Base-by-base conservation (phyloP, 2,797 vertebrate species). In the Argyrosomus regius region DNA sequence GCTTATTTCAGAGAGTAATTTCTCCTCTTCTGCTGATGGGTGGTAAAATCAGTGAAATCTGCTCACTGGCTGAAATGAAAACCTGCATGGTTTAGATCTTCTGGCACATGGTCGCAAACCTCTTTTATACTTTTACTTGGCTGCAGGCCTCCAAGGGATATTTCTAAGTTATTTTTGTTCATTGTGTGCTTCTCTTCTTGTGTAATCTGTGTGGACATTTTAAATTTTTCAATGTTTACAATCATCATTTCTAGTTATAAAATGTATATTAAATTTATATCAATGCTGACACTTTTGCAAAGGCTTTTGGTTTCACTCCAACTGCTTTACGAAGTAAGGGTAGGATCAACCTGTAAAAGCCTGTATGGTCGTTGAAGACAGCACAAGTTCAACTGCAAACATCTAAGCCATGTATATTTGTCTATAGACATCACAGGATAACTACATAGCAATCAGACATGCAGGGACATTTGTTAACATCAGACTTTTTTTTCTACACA, bases 1-100 rank as follows among this genome's bases (percentile, higher is more conserved):
- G 24, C 43, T 64, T 62, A 68, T 72, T 67, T 75, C 26, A 70
- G 24, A 60, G 46, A 72, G 31, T 16, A 24, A 41, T 63, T 59
- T 45, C 31, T 77, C 46, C 5, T 58, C 26, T 48, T 49, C 43
- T 59, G 50, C 14, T 46, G 20, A 43, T 18, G 5, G 69, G 18
- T 56, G 71, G 67, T 28, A 54, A 64, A 59, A 57, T 72, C 41
- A 3, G 31, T 59, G 17, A 65, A 60, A 79, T 65, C 1, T 0
- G 35, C 46, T 26, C 3, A 41, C 45, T 49, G 20, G 22, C 49
- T 72, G 53, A 18, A 80, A 64, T 46, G 14, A 72, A 79, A 4
- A 43, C 10, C 11, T 72, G 16, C 14, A 9, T 35, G 41, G 17
- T 75, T 0, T 17, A 4, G 31, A 24, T 24, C 22, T 49, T 45